phyloP scores from a whole-genome alignment of 2,113 vertebrate species.

The Rattus rattus region DNA sequence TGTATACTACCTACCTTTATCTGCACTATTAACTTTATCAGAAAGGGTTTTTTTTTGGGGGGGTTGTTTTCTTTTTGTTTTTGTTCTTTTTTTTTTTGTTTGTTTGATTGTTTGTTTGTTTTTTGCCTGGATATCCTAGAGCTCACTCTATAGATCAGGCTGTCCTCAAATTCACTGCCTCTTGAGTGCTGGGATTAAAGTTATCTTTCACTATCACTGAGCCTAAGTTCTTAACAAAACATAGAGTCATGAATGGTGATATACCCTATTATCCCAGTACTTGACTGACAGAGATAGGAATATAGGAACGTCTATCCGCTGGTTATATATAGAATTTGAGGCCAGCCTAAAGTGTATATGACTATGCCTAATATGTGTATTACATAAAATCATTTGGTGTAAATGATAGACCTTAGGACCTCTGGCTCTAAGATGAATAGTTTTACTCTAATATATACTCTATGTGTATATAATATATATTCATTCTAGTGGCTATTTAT shows the following conservation, averaged over 20 bases:
- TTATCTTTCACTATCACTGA: not conserved
- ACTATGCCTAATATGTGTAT: not conserved
- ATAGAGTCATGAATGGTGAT: not conserved
- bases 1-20: not conserved
- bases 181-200: not conserved
- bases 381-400: not conserved
- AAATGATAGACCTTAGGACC: not conserved
- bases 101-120: too few species aligned
- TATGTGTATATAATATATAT: not conserved
- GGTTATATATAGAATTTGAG: not conserved
- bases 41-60: not conserved
- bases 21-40: not conserved
- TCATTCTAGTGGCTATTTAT: not conserved
- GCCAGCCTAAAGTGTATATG: not conserved
- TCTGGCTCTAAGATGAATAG: not conserved
- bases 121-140: not conserved
- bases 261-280: not conserved
- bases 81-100: too few species aligned
- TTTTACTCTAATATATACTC: not conserved
- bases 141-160: not conserved
- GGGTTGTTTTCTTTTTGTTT: too few species aligned
- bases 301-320: not conserved
- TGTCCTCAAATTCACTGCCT: not conserved
- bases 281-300: not conserved
- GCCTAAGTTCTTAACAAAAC: not conserved